Percentiles rank a stretch among this genome's conserved stretches.
These are phyloP conservation scores for Sisyra terminalis DNA, from an alignment of 2,888 invertebrate genomes.

Conservation along the genomic window DNA sequence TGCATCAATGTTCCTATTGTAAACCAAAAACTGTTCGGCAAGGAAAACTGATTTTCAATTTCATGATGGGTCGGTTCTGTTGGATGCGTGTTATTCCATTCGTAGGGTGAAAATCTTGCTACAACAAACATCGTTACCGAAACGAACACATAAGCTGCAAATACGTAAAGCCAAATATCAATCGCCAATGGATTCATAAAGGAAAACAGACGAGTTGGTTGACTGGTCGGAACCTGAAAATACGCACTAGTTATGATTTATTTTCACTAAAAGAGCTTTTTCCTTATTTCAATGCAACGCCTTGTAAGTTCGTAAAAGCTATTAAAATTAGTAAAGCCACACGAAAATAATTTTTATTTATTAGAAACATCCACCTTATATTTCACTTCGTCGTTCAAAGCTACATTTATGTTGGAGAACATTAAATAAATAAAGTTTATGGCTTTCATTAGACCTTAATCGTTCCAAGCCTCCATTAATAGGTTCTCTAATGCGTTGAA, in stretches of 20 bases:
- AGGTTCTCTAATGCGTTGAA: too few relatives aligned
- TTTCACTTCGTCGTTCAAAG: too few relatives aligned
- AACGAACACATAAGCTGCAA: slow-evolving; percentile 65
- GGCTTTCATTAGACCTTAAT: too few relatives aligned
- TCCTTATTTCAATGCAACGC: too few relatives aligned
- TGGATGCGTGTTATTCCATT: slow-evolving; percentile 60
- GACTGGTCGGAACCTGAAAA: slow-evolving; percentile 48
- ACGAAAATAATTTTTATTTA: not conserved
- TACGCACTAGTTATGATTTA: slow-evolving; percentile 5
- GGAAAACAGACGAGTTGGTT: slow-evolving; percentile 56
- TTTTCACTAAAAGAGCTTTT: not conserved
- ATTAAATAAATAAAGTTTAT: too few relatives aligned
- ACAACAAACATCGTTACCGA: slow-evolving; percentile 64
- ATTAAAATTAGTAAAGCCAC: not conserved
- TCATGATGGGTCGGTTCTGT: slow-evolving; percentile 43
- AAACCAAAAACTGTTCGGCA: slow-evolving; percentile 78
- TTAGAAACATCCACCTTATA: too few relatives aligned
- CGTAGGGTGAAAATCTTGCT: slow-evolving; percentile 65
- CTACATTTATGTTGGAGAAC: too few relatives aligned
- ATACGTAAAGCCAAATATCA: slow-evolving; percentile 74
- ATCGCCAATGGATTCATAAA: slow-evolving; percentile 78
- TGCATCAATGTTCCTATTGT: slow-evolving; percentile 80
- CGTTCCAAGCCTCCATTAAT: too few relatives aligned
- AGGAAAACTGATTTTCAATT: slow-evolving; percentile 63
- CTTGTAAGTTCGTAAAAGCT: not conserved